Base-by-base conservation (phyloP, 2,888 invertebrate species). In the Chrysopilus asiliformis region DNA sequence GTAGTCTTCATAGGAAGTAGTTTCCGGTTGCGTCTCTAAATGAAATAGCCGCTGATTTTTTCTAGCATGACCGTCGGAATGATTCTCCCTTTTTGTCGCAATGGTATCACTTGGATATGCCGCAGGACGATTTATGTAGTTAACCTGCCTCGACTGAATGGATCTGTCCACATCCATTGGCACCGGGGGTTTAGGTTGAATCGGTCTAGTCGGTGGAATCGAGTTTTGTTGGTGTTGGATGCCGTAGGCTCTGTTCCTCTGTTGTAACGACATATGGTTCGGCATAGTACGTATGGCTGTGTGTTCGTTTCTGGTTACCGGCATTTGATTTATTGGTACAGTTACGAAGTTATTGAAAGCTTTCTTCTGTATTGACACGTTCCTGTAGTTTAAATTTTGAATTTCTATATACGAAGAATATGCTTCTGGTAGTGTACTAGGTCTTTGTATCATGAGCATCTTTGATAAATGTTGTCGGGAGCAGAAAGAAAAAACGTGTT, bases 111-210 rank as follows among this genome's bases (percentile, higher is more conserved):
- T n/a, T n/a, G n/a, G n/a, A n/a, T n/a, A n/a, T n/a, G n/a, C n/a
- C n/a, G n/a, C n/a, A n/a, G 34, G 39, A 4, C 37, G 26, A 12
- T 42, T 42, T 10, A 37, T 37, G 17, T 42, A 42, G 18, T 42
- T 28, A 1, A 37, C 27, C 24, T 34, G 34, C 19, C 37, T 18
- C 4, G 29, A 29, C 12, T 37, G 36, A 12, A 37, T 14, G 5
- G 42, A 42, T 15, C 12, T 12, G 14, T 41, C 41, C 4, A 37
- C 31, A 2, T 31, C 31, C 32, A 37, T 37, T 9, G 33, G 38
- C 2, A 20, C n/a, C 13, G 37, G 35, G 10, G 37, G 37, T 24
- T 41, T 27, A 4, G 31, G 18, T 2, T 37, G 22, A 1, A n/a
- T 28, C 3, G 32, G 32, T n/a, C 32, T 32, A 10, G 20, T 27